Evolutionary conservation across 2,888 invertebrate species (phyloP).

Genomic region (Diloba caeruleocephala): DNA sequence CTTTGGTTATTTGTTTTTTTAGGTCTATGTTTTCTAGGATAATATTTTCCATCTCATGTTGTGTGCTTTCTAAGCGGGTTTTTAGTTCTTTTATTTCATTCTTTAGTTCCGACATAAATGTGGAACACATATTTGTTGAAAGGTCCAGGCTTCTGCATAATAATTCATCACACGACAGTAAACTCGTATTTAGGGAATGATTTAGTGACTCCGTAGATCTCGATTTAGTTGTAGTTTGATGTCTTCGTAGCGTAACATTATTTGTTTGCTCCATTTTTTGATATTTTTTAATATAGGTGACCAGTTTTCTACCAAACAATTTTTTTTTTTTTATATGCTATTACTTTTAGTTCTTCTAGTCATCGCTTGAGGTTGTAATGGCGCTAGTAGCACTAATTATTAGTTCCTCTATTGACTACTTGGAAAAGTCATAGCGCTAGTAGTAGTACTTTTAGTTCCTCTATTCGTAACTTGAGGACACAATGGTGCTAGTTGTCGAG

Average conservation of each 20-base stretch:
- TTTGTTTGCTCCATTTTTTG: too few species aligned
- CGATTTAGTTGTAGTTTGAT: conserved; percentile 2
- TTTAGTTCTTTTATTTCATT: conserved; percentile 4
- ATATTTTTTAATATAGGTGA: too few species aligned
- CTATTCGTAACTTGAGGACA: too few species aligned
- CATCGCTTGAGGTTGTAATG: too few species aligned
- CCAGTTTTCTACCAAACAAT: too few species aligned
- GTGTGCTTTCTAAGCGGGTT: conserved; percentile 1
- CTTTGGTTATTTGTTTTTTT: conserved; percentile 3
- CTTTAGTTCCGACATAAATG: neutral
- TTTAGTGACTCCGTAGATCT: conserved; percentile 5
- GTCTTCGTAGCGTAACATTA: conserved; percentile 1
- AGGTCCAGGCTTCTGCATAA: conserved; percentile 4
- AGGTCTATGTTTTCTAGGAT: conserved; percentile 5
- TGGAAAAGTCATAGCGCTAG: too few species aligned
- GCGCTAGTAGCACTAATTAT: too few species aligned
- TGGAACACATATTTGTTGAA: conserved; percentile 4
- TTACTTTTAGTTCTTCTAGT: too few species aligned
- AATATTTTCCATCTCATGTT: conserved; percentile 5
- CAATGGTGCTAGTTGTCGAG: too few species aligned
- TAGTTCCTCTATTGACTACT: too few species aligned
- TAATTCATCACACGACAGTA: neutral
- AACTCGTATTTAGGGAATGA: neutral
- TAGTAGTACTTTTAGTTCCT: too few species aligned
- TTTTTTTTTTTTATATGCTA: too few species aligned